Base-by-base conservation (phyloP, 2,888 invertebrate genomes). In the Eilema caniola region DNA sequence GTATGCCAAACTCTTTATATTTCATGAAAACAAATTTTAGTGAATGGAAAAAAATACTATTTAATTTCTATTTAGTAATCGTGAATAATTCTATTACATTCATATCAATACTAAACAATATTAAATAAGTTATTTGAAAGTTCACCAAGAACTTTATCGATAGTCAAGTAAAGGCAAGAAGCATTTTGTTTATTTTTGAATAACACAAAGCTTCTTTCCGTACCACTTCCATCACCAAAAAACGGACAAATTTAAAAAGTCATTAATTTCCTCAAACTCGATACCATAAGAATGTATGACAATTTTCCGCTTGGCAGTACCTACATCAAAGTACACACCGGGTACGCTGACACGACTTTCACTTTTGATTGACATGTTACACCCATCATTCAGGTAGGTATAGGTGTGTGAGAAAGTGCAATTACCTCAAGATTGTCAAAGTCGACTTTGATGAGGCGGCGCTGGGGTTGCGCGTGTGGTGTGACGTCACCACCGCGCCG, bases 361-460 rank as follows among this genome's bases (percentile, higher is more conserved):
- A 74, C 63, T 62, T 66, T 66, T 65, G 64, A 66, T 68, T 37
- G 66, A 66, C 53, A 69, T 67, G 12, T 68, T 67, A 70, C 66
- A 65, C 60, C 41, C 65, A 56, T 12, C 25, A 23, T 60, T 56
- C 20, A 67, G 5, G 28, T 8, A 33, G 1, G 57, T 67, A 59
- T 24, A 65, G 65, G 59, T 16, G 62, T 37, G 41, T 57, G 47
- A 62, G 66, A 76, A 80, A 73, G 60, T 70, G 72, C 28, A 87
- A 95, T 94, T 85, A 97, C 97, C 96, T 97, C 96, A 85, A 97
- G 95, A 88, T 97, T 96, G 85, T 97, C 96, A 92, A 97, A 97
- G 95, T 98, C 98, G 76, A 98, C 98, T 96, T 98, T 98, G 93
- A 98, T 98, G 85, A 98, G 96, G 85, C 97, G 96, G 86, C 97